Evolutionary conservation across 2,888 invertebrate species (phyloP).

Genomic region (Xylota segnis): DNA sequence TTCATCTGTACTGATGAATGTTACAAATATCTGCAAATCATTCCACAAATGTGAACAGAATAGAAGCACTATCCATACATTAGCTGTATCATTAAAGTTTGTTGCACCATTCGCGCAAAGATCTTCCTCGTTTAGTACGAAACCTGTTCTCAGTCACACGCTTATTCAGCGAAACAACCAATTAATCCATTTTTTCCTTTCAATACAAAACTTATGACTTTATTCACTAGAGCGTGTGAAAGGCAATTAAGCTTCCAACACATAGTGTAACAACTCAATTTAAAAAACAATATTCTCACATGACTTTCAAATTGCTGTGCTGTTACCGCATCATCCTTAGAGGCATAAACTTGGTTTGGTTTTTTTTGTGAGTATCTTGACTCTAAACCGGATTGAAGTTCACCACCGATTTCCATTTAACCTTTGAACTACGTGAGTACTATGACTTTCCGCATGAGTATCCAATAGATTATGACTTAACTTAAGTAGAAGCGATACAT

Average conservation of each 20-base stretch:
- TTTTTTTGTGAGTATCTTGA: not conserved
- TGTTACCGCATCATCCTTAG: constrained; percentile 4
- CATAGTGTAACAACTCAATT: constrained; percentile 42
- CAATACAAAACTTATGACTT: constrained; percentile 20
- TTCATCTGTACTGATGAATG: not conserved
- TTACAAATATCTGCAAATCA: constrained; percentile 6
- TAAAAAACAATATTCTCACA: constrained; percentile 32
- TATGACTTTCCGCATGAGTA: not conserved
- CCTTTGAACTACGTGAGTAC: constrained; percentile 3
- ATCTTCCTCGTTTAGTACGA: constrained; percentile 15
- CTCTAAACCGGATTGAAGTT: not conserved
- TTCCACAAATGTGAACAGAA: constrained; percentile 9
- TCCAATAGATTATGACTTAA: constrained; percentile 26
- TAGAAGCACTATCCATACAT: not conserved
- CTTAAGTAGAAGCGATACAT: constrained; percentile 26
- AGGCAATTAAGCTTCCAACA: constrained; percentile 20
- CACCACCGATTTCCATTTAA: not conserved
- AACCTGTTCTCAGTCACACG: constrained; percentile 52
- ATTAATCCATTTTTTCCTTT: constrained; percentile 22
- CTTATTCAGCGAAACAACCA: constrained; percentile 11
- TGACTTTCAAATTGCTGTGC: constrained; percentile 23
- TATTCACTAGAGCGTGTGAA: constrained; percentile 35
- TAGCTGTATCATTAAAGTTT: not conserved
- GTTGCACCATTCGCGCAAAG: constrained; percentile 12
- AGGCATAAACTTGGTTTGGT: not conserved